These are phyloP conservation scores for Gallirallus australis DNA, from an alignment of 2,797 vertebrate genomes.

Conservation along the genomic window DNA sequence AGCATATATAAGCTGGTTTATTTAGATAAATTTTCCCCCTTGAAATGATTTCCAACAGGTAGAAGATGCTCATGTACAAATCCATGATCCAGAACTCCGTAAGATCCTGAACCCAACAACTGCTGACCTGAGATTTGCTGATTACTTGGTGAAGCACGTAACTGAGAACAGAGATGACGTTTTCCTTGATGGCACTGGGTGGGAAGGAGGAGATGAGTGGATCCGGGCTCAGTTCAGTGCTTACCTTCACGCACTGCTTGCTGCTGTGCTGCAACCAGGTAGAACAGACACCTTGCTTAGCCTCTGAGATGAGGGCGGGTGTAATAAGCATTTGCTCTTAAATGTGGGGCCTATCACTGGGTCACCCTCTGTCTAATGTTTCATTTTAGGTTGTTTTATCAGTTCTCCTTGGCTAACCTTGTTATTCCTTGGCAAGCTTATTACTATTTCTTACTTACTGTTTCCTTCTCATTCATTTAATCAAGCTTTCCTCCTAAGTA, in stretches of 20 bases:
- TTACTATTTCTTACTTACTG: background rate
- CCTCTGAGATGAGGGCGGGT: background rate
- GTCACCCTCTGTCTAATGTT: background rate
- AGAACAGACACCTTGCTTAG: background rate
- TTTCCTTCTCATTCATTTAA: background rate
- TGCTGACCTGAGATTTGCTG: slow-evolving; percentile 94
- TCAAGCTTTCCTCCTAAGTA: background rate
- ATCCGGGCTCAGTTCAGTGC: slow-evolving; percentile 95
- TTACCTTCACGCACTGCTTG: slow-evolving; percentile 91
- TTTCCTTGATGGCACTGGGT: slow-evolving; percentile 96
- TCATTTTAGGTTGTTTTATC: background rate
- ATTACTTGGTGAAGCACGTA: slow-evolving; percentile 94
- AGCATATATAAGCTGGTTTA: background rate
- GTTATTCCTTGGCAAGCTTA: background rate
- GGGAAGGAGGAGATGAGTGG: slow-evolving; percentile 99
- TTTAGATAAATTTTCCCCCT: background rate
- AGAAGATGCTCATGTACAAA: slow-evolving; percentile 89
- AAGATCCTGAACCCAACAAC: slow-evolving; percentile 90
- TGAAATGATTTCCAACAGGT: slow-evolving; percentile 81
- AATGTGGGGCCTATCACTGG: background rate
- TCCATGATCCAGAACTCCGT: slow-evolving; percentile 93
- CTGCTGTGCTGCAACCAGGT: slow-evolving; percentile 90
- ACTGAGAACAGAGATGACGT: slow-evolving; percentile 96
- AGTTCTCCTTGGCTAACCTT: background rate
- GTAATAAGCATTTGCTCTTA: background rate